A percentile compares a stretch with the other conserved stretches of the same genome.
These are phyloP conservation scores for Corydoras maculifer DNA, from an alignment of 2,113 vertebrate species.

Conservation along the genomic window DNA sequence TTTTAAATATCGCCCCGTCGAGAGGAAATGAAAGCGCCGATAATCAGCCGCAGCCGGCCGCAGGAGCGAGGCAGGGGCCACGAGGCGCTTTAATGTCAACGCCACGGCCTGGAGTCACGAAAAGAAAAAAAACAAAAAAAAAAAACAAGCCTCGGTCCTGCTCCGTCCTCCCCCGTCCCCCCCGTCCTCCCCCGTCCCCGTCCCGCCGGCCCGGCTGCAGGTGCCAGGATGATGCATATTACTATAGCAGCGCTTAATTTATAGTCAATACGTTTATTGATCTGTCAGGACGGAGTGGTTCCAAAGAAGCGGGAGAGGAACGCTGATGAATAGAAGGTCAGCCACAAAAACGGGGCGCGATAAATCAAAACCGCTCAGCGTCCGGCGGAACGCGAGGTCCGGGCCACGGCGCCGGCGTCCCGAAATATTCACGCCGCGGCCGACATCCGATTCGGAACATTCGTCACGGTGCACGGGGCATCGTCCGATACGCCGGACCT, in stretches of 20 bases:
- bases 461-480: background rate
- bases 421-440: background rate
- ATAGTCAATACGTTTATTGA: slow-evolving; percentile 34
- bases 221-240: slow-evolving; percentile 22
- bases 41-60: slow-evolving; percentile 48
- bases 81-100: slow-evolving; percentile 5
- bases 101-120: background rate
- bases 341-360: slow-evolving; percentile 25
- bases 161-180: slow-evolving; percentile 4
- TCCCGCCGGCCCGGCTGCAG: background rate
- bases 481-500: background rate
- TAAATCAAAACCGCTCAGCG: slow-evolving; percentile 28
- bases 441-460: background rate
- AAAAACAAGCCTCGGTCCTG: too few species aligned
- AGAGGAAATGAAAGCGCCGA: slow-evolving; percentile 45
- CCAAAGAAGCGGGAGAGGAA: slow-evolving; percentile 23
- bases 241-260: slow-evolving; percentile 29
- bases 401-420: slow-evolving; percentile 2
- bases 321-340: slow-evolving; percentile 40
- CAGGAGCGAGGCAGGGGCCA: slow-evolving; percentile 21
- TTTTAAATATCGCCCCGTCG: slow-evolving; percentile 51
- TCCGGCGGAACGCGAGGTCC: background rate
- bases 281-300: slow-evolving; percentile 26
- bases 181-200: slow-evolving; percentile 2
- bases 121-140: background rate